Base-by-base conservation (phyloP, 2,113 vertebrate genomes). In the Callionymus lyra region DNA sequence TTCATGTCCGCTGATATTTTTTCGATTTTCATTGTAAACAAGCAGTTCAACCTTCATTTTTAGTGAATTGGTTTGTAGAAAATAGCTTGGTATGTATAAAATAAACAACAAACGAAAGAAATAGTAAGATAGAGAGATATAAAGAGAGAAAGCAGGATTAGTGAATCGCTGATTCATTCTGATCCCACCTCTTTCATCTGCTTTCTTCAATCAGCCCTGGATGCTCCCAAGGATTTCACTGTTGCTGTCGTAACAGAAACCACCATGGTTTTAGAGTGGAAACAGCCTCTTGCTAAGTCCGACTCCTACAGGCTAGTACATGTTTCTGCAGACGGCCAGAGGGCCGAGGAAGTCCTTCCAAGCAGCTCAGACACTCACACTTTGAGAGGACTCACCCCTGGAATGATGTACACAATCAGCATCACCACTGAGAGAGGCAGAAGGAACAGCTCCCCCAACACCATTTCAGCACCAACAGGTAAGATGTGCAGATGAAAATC, bases 211-310 rank as follows among this genome's bases (percentile, higher is more conserved):
- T 10, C 12, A 98, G 94, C 93, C 6, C 70, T 99, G 4, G 94
- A 99, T 31, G 82, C 86, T 14, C 94, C 95, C 44, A 95, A 82
- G 58, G 88, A 92, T 31, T 65, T 98, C 64, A 79, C 75, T n/a
- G 85, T 88, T 13, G 81, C 65, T 0, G 84, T 88, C 31, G 81
- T 83, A 21, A 86, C 85, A 0, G 93, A 94, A 60, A 91, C 81
- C 58, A 89, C 86, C 1, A 35, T 98, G 42, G 57, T 78, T 18
- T 66, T 99, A 21, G 72, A 69, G 50, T 99, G 95, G 95, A 90
- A 66, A 34, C 79, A 77, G 2, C 92, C 95, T 0, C 32, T 84
- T 56, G 89, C 95, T 59, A 95, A 93, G 57, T 83, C 96, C 18
- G 92, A 97, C 53, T 81, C 61, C 19, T 99, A 94, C 56, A 84